These are phyloP conservation scores for Pecten maximus DNA, from an alignment of 2,888 invertebrate species.

Conservation along the genomic window DNA sequence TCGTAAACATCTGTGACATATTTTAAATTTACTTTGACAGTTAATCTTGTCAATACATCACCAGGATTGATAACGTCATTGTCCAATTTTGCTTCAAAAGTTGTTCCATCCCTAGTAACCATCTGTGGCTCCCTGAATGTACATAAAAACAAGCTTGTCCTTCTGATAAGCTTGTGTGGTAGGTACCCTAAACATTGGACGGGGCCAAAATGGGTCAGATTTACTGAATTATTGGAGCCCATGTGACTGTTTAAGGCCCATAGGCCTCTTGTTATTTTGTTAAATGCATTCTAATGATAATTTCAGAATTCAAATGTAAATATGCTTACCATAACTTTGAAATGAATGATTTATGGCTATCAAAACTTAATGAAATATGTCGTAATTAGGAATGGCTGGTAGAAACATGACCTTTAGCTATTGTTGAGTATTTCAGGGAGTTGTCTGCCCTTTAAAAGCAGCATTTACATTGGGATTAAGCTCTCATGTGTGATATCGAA, in stretches of 20 bases:
- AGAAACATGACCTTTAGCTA: background rate
- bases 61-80: constrained; percentile 14
- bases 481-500: background rate
- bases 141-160: background rate
- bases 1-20: background rate
- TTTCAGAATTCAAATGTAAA: too few species aligned
- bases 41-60: constrained; percentile 28
- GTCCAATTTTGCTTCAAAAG: background rate
- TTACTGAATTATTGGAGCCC: too few species aligned
- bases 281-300: too few species aligned
- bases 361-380: background rate
- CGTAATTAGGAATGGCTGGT: background rate
- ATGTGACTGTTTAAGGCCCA: too few species aligned
- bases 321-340: too few species aligned
- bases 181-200: background rate
- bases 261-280: too few species aligned
- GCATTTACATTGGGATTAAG: background rate
- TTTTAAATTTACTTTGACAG: constrained; percentile 28
- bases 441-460: background rate
- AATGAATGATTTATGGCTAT: background rate
- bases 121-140: constrained; percentile 21
- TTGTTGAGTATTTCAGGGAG: background rate
- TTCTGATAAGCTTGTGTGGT: background rate
- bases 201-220: too few species aligned
- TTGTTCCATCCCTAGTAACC: background rate